A percentile compares a stretch with the other conserved stretches of the same genome.
Conservation (phyloP, 1,140 invertebrate species). For the Drosophila miranda region DNA sequence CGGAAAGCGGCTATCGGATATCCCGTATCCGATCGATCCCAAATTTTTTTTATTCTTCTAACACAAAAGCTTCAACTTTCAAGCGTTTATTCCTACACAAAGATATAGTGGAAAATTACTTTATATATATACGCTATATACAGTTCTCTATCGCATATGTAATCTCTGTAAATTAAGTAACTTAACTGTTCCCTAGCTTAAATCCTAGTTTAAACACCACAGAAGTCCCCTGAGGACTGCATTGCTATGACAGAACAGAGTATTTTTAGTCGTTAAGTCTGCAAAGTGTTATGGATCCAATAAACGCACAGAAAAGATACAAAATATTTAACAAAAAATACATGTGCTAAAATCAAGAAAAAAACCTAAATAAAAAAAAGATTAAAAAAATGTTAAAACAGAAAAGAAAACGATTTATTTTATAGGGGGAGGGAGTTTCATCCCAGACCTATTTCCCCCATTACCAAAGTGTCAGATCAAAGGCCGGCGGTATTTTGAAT, state of each 20-base stretch:
- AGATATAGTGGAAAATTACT: constrained; percentile 18
- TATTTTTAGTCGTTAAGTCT: constrained; percentile 71
- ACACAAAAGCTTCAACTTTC: constrained; percentile 22
- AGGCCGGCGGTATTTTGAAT: constrained; percentile 57
- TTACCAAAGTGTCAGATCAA: constrained; percentile 45
- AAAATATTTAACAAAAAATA: constrained; percentile 34
- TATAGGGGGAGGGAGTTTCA: neutral
- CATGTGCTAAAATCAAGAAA: constrained; percentile 64
- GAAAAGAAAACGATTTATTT: neutral
- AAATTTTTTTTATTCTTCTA: neutral
- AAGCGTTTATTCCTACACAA: constrained; percentile 40
- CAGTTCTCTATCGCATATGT: constrained; percentile 2
- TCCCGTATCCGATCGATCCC: neutral
- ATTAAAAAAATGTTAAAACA: constrained; percentile 18
- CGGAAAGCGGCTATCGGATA: constrained; percentile 6
- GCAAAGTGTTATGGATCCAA: constrained; percentile 32
- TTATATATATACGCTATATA: constrained; percentile 1
- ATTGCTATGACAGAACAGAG: constrained; percentile 63
- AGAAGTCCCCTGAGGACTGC: constrained; percentile 24
- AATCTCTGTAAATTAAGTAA: constrained; percentile 64
- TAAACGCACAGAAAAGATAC: constrained; percentile 42
- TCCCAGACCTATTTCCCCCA: neutral
- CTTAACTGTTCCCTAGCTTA: constrained; percentile 65
- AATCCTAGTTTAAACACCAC: constrained; percentile 48
- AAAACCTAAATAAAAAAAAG: constrained; percentile 27